These are phyloP conservation scores for Irena cyanogastra DNA, from an alignment of 2,113 vertebrate species.

Conservation along the genomic window DNA sequence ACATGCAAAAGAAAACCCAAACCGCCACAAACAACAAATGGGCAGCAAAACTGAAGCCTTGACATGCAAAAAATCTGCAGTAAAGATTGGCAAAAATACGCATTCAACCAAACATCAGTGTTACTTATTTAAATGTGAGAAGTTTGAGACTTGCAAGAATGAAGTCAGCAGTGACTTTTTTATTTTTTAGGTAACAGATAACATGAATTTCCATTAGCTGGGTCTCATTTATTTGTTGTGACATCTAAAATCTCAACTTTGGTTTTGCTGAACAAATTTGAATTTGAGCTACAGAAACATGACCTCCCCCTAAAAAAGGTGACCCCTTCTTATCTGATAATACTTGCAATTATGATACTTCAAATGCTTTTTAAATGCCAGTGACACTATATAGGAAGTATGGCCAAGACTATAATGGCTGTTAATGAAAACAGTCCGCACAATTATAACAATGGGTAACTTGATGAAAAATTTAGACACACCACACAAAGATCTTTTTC, in stretches of 20 bases:
- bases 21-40: background rate
- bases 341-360: background rate
- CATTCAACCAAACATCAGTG: background rate
- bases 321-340: background rate
- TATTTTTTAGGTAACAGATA: background rate
- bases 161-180: background rate
- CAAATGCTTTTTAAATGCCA: background rate
- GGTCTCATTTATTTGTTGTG: fast-evolving
- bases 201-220: background rate
- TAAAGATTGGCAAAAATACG: background rate
- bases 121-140: background rate
- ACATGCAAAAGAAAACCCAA: background rate
- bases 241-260: background rate
- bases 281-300: background rate
- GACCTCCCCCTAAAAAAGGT: background rate
- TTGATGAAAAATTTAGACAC: background rate
- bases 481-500: background rate
- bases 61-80: background rate
- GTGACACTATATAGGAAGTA: background rate
- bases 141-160: background rate
- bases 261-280: background rate
- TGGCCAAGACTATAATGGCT: background rate
- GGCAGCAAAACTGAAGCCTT: background rate
- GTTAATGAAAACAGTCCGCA: background rate
- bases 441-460: background rate